phyloP scores from a whole-genome alignment of 2,113 vertebrate species.

The Dascyllus trimaculatus region DNA sequence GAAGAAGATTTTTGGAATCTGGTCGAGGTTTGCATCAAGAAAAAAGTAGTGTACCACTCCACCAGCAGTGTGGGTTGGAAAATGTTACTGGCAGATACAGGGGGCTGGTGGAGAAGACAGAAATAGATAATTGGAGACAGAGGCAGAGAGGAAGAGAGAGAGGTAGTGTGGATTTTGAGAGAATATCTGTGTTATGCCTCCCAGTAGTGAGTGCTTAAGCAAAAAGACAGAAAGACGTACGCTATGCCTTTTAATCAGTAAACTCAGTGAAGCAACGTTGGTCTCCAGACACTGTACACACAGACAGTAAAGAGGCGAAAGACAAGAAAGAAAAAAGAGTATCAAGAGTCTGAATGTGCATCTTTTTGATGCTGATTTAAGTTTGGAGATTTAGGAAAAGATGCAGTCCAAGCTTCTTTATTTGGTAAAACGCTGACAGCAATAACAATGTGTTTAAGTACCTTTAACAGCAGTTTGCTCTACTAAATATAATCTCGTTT shows the following conservation, averaged over 20 bases:
- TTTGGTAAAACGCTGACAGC: constrained; percentile 24
- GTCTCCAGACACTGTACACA: constrained; percentile 37
- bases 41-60: constrained; percentile 50
- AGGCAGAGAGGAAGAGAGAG: constrained; percentile 56
- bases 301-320: constrained; percentile 21
- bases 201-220: constrained; percentile 48
- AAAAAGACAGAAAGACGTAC: constrained; percentile 45
- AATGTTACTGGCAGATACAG: constrained; percentile 69
- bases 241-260: constrained; percentile 65
- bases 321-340: constrained; percentile 10
- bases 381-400: constrained; percentile 18
- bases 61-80: constrained; percentile 75
- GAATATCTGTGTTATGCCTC: constrained; percentile 53
- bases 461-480: not conserved
- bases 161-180: constrained; percentile 61
- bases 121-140: constrained; percentile 76
- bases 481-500: constrained; percentile 1
- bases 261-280: constrained; percentile 51
- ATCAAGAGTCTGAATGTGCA: constrained; percentile 6
- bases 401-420: constrained; percentile 19
- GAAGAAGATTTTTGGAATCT: constrained; percentile 48
- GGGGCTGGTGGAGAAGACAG: constrained; percentile 65
- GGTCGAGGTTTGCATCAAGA: constrained; percentile 49
- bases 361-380: constrained; percentile 37
- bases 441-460: not conserved